Conservation (phyloP, 2,888 invertebrate species). For the Cosmia pyralina region DNA sequence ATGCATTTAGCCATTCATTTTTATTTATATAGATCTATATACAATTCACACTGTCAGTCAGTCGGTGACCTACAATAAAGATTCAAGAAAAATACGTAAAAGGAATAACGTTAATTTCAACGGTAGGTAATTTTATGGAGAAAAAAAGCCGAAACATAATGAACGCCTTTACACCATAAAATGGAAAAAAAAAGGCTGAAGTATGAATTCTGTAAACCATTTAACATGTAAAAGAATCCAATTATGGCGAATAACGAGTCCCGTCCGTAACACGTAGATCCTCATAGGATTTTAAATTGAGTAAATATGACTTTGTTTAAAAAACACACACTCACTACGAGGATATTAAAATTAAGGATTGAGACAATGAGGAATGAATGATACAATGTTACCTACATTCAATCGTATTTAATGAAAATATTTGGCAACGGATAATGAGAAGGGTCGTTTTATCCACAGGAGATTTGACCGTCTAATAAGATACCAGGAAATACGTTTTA, state of each 20-base stretch:
- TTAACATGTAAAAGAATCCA: constrained; percentile 62
- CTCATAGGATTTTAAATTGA: constrained; percentile 73
- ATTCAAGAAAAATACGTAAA: neutral
- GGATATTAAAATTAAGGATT: constrained; percentile 36
- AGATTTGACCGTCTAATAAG: neutral
- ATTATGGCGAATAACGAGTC: constrained; percentile 74
- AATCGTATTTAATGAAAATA: constrained; percentile 16
- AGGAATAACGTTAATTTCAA: neutral
- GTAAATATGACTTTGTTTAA: constrained; percentile 70
- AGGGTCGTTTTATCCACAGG: neutral
- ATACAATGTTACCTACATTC: neutral
- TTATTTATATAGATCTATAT: neutral
- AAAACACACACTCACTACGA: constrained; percentile 45
- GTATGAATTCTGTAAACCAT: constrained; percentile 50
- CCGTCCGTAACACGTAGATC: constrained; percentile 75
- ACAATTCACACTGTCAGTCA: neutral
- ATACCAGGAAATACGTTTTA: neutral
- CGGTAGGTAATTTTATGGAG: neutral
- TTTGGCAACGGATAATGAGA: constrained; percentile 12
- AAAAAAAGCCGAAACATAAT: constrained; percentile 17
- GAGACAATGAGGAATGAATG: neutral
- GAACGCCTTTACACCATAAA: constrained; percentile 1
- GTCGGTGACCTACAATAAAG: neutral
- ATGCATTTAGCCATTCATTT: too few relatives aligned
- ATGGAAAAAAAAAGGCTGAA: constrained; percentile 11